Base-by-base conservation (phyloP, 2,888 invertebrate species). In the Spisula solida region DNA sequence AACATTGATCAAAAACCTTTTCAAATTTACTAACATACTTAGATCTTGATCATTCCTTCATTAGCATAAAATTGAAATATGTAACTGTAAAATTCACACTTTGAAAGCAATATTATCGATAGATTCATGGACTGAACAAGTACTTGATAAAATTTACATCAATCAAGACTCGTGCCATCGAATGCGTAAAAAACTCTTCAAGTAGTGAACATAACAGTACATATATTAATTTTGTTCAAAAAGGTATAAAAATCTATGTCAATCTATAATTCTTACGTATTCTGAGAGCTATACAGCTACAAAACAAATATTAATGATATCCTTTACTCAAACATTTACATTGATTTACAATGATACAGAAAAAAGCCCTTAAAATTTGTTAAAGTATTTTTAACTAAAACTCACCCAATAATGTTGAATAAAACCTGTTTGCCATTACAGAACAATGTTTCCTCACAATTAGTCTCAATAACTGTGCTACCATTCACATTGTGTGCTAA, bases 61-160 rank as follows among this genome's bases (percentile, higher is more conserved):
- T 66, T 25, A 25, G 2, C 60, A 66, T 66, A 25, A 66, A 66
- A 66, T 25, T 66, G 60, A 66, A 66, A 12, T 25, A 41, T 41
- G 41, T 41, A 41, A 41, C 41, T 41, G 2, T 41, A 51, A 51
- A 51, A 66, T 66, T 20, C 60, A 66, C 60, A 66, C n/a, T 66
- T 66, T 66, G 25, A 66, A 66, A 66, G 60, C 25, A n/a, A 25
- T 66, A 66, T 66, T 66, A 25, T 66, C 25, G 25, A 66, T 66
- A 66, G 20, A 1, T 25, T n/a, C n/a, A n/a, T 0, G 10, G 60
- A 25, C n/a, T n/a, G 20, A n/a, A n/a, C 25, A 10, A 25, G 5
- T 25, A 41, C 41, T 60, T 60, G 6, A n/a, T 60, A 20, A 60
- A n/a, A 18, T 60, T 60, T 60, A 6, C 20, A 25, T 12, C 60